Evolutionary conservation across 2,888 invertebrate species (phyloP), one percentile per base, ranked within the genome.

Genomic region (Urechis unicinctus): DNA sequence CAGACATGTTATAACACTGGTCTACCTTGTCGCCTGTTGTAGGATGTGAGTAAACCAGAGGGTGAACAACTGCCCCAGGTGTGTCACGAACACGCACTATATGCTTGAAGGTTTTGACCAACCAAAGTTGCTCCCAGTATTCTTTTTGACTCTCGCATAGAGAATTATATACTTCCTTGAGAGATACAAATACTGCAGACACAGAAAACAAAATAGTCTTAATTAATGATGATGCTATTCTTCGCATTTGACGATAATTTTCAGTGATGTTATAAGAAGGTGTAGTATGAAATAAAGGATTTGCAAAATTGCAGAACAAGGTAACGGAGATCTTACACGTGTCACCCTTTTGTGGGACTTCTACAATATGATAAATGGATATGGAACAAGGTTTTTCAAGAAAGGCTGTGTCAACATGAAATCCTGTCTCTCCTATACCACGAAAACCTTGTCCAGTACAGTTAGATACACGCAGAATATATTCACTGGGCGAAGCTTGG

Each of bases 401-500:
- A 54, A 73, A 74, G 51, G 70, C 70, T 3, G 73, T 73, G 59
- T 73, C 73, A 24, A 74, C 69, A 55, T 74, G 73, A 72, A 72
- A 74, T 13, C 73, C 73, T 3, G 72, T 72, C 48, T 71, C 57
- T 1, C 73, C 73, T 1, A 74, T 71, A 52, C 68, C 66, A 1
- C 62, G 65, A 48, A 72, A 74, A 17, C 73, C 73, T 52, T 74
- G 71, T 17, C 54, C 55, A 24, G 65, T 61, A 42, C 67, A 62
- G 55, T 74, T 74, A 0, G 73, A 73, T 31, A 74, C 73, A 4
- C 73, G 57, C 55, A 74, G 72, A 6, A 74, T 68, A 59, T 73
- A 71, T 2, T 69, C 68, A 55, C 73, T 65, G 1, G 72, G 70
- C 6, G 73, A 72, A 50, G 57, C 64, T 3, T 68, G 71, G 45